Evolutionary conservation across 2,113 vertebrate genomes (phyloP).

Genomic region (Ochotona princeps): DNA sequence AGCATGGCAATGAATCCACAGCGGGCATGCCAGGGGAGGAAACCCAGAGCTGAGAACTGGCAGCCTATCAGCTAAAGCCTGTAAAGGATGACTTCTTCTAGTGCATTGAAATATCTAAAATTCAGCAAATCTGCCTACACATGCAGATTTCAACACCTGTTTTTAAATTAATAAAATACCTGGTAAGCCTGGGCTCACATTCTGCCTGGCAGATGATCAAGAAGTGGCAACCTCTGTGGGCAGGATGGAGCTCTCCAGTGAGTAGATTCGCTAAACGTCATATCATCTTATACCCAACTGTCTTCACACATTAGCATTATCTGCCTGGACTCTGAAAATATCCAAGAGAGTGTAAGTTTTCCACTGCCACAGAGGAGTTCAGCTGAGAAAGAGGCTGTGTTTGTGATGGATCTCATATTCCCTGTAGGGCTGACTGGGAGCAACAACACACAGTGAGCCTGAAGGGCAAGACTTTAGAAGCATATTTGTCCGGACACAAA

Average conservation of each 20-base stretch:
- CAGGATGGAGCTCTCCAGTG: background rate
- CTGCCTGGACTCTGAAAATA: background rate
- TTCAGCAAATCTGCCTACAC: background rate
- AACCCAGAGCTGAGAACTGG: background rate
- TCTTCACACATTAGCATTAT: background rate
- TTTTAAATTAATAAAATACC: background rate
- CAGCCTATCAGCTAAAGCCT: background rate
- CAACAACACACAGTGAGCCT: background rate
- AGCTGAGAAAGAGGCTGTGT: background rate
- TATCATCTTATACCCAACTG: too few species aligned
- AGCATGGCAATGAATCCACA: too few species aligned
- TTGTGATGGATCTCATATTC: background rate
- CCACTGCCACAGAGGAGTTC: background rate
- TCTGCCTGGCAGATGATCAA: background rate
- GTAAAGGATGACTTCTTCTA: background rate
- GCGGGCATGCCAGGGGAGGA: background rate
- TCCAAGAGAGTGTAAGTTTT: background rate
- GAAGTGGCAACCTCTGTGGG: background rate
- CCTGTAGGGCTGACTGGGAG: background rate
- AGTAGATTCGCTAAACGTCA: background rate
- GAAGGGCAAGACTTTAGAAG: background rate
- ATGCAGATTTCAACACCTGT: conserved; percentile 1
- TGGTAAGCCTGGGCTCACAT: background rate
- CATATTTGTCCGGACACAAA: background rate
- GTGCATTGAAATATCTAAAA: background rate